A percentile compares a stretch with the other conserved stretches of the same genome.
Evolutionary conservation across 2,113 vertebrate genomes (phyloP).

Genomic region (Amia ocellicauda): DNA sequence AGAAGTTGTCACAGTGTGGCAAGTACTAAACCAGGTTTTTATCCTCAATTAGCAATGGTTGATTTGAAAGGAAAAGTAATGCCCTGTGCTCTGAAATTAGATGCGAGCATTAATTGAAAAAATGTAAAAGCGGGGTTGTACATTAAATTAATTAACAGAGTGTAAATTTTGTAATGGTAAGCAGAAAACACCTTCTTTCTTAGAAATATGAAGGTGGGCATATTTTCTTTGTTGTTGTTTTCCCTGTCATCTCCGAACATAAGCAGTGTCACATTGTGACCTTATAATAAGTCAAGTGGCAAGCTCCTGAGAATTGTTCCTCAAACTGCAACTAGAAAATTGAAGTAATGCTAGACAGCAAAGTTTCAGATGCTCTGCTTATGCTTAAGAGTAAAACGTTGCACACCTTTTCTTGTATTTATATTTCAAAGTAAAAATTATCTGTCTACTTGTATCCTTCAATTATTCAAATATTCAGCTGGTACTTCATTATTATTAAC

Average conservation of each 20-base stretch:
- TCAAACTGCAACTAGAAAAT: too few relatives aligned
- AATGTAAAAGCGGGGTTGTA: slow-evolving; percentile 5
- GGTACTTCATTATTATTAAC: too few relatives aligned
- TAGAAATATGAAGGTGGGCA: slow-evolving; percentile 9
- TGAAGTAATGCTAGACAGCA: too few relatives aligned
- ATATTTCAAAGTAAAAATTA: too few relatives aligned
- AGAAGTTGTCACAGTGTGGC: slow-evolving; percentile 24
- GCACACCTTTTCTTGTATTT: too few relatives aligned
- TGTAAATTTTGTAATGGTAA: slow-evolving; percentile 20
- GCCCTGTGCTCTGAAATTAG: slow-evolving; percentile 15
- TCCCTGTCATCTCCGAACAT: not conserved
- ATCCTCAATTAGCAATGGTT: slow-evolving; percentile 10
- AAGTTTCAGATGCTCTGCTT: too few relatives aligned
- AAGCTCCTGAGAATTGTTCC: too few relatives aligned
- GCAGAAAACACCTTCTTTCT: slow-evolving; percentile 9
- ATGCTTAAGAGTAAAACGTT: too few relatives aligned
- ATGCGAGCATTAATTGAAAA: slow-evolving; percentile 8
- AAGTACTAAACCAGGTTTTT: slow-evolving; percentile 13
- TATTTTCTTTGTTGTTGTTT: not conserved
- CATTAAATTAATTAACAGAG: slow-evolving; percentile 26
- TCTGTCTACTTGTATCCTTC: too few relatives aligned
- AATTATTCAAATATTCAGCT: too few relatives aligned
- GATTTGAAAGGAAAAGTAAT: not conserved
- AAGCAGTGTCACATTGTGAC: not conserved
- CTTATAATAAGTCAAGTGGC: too few relatives aligned